phyloP scores from a whole-genome alignment of 1,140 invertebrate species.

The Drosophila funebris region DNA sequence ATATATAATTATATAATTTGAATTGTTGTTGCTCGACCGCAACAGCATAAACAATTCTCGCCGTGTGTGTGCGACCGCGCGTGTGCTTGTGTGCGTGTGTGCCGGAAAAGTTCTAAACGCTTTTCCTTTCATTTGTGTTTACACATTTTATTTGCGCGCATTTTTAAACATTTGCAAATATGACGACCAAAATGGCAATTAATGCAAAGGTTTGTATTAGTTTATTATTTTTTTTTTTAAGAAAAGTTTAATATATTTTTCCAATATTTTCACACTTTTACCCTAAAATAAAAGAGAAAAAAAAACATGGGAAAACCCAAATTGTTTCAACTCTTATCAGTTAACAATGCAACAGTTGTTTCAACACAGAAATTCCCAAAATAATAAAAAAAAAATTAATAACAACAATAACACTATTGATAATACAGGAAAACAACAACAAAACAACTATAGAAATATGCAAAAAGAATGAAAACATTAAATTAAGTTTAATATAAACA shows the following conservation, averaged over 20 bases:
- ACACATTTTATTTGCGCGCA: conserved; percentile 5
- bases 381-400: not conserved
- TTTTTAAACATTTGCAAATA: conserved; percentile 28
- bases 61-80: not conserved
- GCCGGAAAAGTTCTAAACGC: conserved; percentile 37
- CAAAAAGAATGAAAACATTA: not conserved
- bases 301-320: not conserved
- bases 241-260: not conserved
- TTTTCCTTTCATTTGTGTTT: conserved; percentile 35
- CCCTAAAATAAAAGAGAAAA: conserved; percentile 9
- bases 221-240: not conserved
- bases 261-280: not conserved
- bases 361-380: conserved; percentile 1
- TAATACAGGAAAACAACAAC: not conserved
- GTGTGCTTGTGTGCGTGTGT: conserved; percentile 8
- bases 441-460: not conserved
- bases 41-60: conserved; percentile 2
- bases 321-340: conserved; percentile 8
- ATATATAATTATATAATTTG: no score
- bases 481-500: not conserved
- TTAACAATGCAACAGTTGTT: conserved; percentile 2
- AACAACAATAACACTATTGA: not conserved
- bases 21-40: not conserved
- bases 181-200: conserved; percentile 80
- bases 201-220: conserved; percentile 74